Conservation (phyloP, 2,888 invertebrate genomes). For the Stenolophus ochropezus region DNA sequence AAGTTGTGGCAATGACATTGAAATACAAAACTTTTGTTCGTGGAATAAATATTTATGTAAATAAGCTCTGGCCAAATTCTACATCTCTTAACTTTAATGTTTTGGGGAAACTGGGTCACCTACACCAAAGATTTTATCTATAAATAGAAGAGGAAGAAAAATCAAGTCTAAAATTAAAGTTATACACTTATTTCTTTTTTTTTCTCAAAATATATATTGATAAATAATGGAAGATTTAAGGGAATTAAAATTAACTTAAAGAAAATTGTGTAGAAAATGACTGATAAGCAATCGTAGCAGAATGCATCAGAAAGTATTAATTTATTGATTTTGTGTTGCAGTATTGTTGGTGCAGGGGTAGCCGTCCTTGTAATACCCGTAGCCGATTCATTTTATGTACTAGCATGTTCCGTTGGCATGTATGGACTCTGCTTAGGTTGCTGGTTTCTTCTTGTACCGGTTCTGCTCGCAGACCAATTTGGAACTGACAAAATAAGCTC, state of each 20-base stretch:
- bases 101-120: neutral
- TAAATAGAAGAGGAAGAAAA: too few relatives aligned
- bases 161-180: neutral
- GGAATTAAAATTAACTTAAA: neutral
- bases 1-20: slow-evolving; percentile 16
- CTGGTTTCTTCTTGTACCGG: slow-evolving; percentile 86
- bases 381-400: slow-evolving; percentile 78
- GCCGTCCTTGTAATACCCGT: slow-evolving; percentile 82
- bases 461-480: slow-evolving; percentile 83
- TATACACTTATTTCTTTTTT: neutral
- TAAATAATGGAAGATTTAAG: neutral
- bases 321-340: slow-evolving; percentile 68
- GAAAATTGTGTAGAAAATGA: neutral
- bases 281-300: neutral
- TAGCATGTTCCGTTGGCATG: slow-evolving; percentile 80
- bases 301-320: slow-evolving; percentile 23
- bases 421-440: slow-evolving; percentile 85
- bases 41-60: slow-evolving; percentile 14
- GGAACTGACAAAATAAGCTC: slow-evolving; percentile 85
- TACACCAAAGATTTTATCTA: too few relatives aligned
- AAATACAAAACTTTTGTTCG: slow-evolving; percentile 8
- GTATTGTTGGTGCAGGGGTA: slow-evolving; percentile 81
- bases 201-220: neutral
- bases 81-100: neutral
- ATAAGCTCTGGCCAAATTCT: slow-evolving; percentile 11